Evolutionary conservation across 1,140 invertebrate genomes (phyloP).

Genomic region (Cotesia chilonis): DNA sequence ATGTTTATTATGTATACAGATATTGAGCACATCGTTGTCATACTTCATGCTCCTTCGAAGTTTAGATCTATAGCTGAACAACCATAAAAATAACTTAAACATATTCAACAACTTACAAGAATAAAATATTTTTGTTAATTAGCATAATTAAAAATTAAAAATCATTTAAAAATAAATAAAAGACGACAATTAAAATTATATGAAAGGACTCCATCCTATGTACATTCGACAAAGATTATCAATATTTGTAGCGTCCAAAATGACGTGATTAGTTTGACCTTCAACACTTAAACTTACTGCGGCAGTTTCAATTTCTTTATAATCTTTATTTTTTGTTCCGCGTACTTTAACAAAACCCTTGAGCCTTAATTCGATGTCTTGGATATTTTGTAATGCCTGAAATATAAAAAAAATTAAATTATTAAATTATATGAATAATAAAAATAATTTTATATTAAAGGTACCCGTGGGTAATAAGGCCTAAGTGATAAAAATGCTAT

Average conservation of each 20-base stretch:
- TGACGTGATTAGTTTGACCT: conserved; percentile 91
- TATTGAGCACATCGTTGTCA: conserved; percentile 47
- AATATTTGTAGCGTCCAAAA: conserved; percentile 88
- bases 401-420: conserved; percentile 27
- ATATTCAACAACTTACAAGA: no score
- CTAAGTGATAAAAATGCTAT: no score
- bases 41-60: conserved; percentile 50
- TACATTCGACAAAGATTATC: conserved; percentile 96
- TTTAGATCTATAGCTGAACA: conserved; percentile 34
- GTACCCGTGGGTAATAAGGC: no score
- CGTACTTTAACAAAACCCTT: conserved; percentile 78
- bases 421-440: conserved; percentile 6
- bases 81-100: background rate
- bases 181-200: conserved; percentile 64
- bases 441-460: no score
- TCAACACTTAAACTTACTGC: conserved; percentile 80
- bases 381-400: conserved; percentile 80
- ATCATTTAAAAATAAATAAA: background rate
- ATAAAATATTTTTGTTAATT: no score
- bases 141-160: background rate
- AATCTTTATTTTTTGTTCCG: conserved; percentile 19
- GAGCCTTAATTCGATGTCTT: conserved; percentile 83
- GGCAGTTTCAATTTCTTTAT: conserved; percentile 61
- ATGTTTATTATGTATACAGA: conserved; percentile 37
- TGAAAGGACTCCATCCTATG: conserved; percentile 90